These are phyloP conservation scores for Nomia melanderi DNA, from an alignment of 1,140 invertebrate species.

Conservation along the genomic window DNA sequence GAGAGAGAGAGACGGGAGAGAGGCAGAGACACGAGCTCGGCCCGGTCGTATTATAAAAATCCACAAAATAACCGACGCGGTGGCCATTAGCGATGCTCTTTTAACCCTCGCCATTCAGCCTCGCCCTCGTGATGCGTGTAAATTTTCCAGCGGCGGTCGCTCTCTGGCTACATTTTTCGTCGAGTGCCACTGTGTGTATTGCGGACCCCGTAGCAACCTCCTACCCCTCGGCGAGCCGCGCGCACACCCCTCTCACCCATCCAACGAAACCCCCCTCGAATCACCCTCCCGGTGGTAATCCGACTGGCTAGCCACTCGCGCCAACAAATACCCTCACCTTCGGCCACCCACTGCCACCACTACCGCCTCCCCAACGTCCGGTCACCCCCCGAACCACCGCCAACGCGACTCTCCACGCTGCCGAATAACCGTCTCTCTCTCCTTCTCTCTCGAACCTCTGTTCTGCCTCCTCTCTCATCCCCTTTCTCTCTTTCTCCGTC, in stretches of 20 bases:
- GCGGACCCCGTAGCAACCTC: constrained; percentile 51
- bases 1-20: constrained; percentile 3
- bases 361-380: constrained; percentile 55
- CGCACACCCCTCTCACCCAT: constrained; percentile 46
- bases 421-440: background rate
- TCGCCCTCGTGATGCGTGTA: constrained; percentile 80
- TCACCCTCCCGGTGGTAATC: constrained; percentile 76
- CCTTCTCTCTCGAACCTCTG: constrained; percentile 5
- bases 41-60: constrained; percentile 79
- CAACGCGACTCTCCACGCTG: constrained; percentile 17
- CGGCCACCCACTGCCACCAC: constrained; percentile 72
- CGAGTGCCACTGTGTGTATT: constrained; percentile 72
- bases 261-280: constrained; percentile 61
- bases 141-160: constrained; percentile 80
- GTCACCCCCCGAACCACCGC: constrained; percentile 3
- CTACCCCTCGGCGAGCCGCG: constrained; percentile 45
- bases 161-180: constrained; percentile 80
- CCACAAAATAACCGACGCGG: constrained; percentile 81
- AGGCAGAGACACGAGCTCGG: constrained; percentile 28
- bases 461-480: constrained; percentile 16
- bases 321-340: constrained; percentile 80
- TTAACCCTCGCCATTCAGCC: constrained; percentile 79
- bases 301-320: constrained; percentile 81
- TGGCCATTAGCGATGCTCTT: constrained; percentile 81
- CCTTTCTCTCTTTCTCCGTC: constrained; percentile 6